Evolutionary conservation across 2,888 invertebrate species (phyloP).

Genomic region (Ophioninae sp.): DNA sequence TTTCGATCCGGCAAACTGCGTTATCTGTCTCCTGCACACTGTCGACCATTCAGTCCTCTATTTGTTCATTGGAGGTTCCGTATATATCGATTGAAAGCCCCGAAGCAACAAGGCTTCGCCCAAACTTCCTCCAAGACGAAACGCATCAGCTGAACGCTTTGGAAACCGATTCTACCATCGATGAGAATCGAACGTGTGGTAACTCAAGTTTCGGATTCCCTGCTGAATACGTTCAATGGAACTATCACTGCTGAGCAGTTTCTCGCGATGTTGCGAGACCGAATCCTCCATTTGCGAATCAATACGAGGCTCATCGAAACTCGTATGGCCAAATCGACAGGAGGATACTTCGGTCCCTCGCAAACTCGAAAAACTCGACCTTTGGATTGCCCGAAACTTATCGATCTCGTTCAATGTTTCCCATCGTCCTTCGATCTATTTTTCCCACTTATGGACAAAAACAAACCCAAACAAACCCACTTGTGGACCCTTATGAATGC

Average conservation of each 20-base stretch:
- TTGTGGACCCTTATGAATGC: no score
- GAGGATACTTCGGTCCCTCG: slow-evolving; percentile 71
- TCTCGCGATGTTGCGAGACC: slow-evolving; percentile 14
- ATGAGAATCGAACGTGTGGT: slow-evolving; percentile 4
- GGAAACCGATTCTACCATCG: no score
- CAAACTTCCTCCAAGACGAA: slow-evolving; percentile 43
- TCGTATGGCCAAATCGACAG: slow-evolving; percentile 67
- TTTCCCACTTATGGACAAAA: no score
- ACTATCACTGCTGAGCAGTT: background rate
- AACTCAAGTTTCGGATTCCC: slow-evolving; percentile 28
- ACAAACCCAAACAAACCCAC: no score
- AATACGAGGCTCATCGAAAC: slow-evolving; percentile 73
- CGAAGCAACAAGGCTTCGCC: slow-evolving; percentile 13
- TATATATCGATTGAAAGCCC: background rate
- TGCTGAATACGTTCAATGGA: slow-evolving; percentile 15
- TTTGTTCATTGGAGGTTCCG: slow-evolving; percentile 50
- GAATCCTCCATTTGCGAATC: slow-evolving; percentile 73
- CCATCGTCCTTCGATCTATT: no score
- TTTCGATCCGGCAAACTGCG: slow-evolving; percentile 40
- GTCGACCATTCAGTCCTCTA: slow-evolving; percentile 39
- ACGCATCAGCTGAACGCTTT: background rate
- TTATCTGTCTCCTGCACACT: slow-evolving; percentile 42
- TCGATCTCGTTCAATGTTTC: slow-evolving; percentile 55
- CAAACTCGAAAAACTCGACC: slow-evolving; percentile 62
- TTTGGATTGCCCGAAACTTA: slow-evolving; percentile 68